These are phyloP conservation scores for Ephialtes manifestator DNA, from an alignment of 2,888 invertebrate genomes.

Conservation along the genomic window DNA sequence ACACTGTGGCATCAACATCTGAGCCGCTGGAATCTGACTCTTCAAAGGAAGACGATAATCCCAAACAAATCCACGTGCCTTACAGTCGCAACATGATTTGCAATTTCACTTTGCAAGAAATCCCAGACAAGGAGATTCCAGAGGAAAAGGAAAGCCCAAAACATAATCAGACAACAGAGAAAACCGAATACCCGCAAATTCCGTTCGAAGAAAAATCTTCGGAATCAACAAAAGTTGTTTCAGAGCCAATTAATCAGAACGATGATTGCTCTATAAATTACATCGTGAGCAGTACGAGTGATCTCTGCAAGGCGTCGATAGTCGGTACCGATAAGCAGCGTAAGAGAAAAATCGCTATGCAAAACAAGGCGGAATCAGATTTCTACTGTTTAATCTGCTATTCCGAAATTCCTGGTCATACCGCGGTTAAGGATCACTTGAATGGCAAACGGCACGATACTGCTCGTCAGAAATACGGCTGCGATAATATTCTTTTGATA, in stretches of 20 bases:
- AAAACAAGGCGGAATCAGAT: background rate
- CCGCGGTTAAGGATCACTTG: background rate
- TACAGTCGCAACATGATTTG: background rate
- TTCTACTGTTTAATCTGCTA: slow-evolving; percentile 42
- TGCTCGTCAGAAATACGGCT: slow-evolving; percentile 25
- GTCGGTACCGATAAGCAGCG: background rate
- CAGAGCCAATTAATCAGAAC: background rate
- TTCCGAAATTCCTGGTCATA: background rate
- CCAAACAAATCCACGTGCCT: background rate
- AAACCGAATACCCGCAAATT: background rate
- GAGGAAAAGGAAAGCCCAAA: background rate
- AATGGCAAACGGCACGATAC: background rate
- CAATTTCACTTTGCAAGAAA: background rate
- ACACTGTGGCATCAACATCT: background rate
- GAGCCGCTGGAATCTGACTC: background rate
- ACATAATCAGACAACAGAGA: background rate
- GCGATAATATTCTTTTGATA: slow-evolving; percentile 2
- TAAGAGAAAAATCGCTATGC: background rate
- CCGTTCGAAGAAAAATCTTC: background rate
- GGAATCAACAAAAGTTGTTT: background rate
- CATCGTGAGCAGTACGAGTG: slow-evolving; percentile 3
- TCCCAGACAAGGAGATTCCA: background rate
- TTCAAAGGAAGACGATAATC: background rate
- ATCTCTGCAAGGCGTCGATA: background rate
- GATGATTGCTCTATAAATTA: background rate